These are phyloP conservation scores for Trinorchestia longiramus DNA, from an alignment of 1,140 invertebrate species.

Conservation along the genomic window DNA sequence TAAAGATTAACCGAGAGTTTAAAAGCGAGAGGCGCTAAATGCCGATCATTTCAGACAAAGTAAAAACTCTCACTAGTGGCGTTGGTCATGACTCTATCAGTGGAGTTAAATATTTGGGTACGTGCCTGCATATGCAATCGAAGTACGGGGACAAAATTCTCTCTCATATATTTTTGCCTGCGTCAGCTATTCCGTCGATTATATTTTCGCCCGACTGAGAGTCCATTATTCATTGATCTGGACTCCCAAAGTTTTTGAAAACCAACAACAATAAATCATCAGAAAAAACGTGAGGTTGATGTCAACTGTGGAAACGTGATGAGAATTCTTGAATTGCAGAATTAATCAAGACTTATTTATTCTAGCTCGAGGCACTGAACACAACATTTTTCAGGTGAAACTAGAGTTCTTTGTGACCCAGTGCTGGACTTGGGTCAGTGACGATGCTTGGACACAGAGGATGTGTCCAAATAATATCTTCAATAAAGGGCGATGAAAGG, in stretches of 20 bases:
- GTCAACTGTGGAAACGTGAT: background rate
- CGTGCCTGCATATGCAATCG: background rate
- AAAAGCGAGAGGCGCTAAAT: background rate
- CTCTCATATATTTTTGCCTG: background rate
- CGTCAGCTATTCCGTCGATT: background rate
- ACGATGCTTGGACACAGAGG: too few species aligned
- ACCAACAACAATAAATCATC: background rate
- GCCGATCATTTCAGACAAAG: background rate
- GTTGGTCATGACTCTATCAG: background rate
- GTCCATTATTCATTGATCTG: background rate
- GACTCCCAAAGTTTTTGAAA: background rate
- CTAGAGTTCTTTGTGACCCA: too few species aligned
- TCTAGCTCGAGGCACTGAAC: background rate
- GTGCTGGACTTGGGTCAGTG: too few species aligned
- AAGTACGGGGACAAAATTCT: background rate
- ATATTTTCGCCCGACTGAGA: background rate
- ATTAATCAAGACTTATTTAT: background rate
- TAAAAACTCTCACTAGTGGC: background rate
- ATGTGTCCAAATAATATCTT: too few species aligned
- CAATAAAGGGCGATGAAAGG: too few species aligned
- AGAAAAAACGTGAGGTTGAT: background rate
- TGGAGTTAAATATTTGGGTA: background rate
- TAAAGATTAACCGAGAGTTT: background rate
- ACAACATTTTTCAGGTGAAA: background rate
- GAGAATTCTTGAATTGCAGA: background rate